Percentiles rank a stretch among this genome's conserved stretches.
Conservation (phyloP, 2,888 invertebrate species). For the Drosophila mercatorum region DNA sequence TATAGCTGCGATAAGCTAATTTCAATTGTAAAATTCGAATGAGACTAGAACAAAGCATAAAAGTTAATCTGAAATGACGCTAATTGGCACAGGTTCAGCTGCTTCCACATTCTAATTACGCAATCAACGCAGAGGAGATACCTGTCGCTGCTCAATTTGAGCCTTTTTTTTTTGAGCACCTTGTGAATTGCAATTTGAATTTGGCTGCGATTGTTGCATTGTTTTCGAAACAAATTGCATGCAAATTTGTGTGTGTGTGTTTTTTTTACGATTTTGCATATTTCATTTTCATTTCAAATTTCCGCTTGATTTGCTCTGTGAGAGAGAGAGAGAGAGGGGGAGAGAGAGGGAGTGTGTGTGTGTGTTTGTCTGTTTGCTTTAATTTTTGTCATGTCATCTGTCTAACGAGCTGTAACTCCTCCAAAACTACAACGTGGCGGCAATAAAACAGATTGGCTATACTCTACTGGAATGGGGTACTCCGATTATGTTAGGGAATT, state of each 20-base stretch:
- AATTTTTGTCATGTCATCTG: constrained; percentile 35
- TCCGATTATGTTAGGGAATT: too few species aligned
- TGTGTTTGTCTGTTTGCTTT: constrained; percentile 9
- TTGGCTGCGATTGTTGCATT: constrained; percentile 28
- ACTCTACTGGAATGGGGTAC: not conserved
- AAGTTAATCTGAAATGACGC: not conserved
- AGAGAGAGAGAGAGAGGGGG: not conserved
- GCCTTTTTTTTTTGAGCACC: constrained; percentile 15
- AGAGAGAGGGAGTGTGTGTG: not conserved
- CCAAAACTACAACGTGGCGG: constrained; percentile 24
- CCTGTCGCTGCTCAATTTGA: constrained; percentile 1
- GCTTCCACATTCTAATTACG: constrained; percentile 17
- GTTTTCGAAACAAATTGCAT: constrained; percentile 4
- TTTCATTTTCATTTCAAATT: constrained; percentile 43
- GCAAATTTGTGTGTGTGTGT: not conserved
- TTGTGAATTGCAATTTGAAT: constrained; percentile 44
- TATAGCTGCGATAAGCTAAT: constrained; percentile 10
- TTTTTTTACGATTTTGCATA: constrained; percentile 32
- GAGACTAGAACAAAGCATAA: not conserved
- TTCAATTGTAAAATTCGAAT: constrained; percentile 1
- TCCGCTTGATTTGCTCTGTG: constrained; percentile 28
- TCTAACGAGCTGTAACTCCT: constrained; percentile 44
- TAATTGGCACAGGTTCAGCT: constrained; percentile 22
- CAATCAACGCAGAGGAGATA: constrained; percentile 14
- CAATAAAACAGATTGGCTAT: constrained; percentile 13